These are phyloP conservation scores for Leuciscus idus DNA, from an alignment of 2,113 vertebrate genomes.

Conservation along the genomic window DNA sequence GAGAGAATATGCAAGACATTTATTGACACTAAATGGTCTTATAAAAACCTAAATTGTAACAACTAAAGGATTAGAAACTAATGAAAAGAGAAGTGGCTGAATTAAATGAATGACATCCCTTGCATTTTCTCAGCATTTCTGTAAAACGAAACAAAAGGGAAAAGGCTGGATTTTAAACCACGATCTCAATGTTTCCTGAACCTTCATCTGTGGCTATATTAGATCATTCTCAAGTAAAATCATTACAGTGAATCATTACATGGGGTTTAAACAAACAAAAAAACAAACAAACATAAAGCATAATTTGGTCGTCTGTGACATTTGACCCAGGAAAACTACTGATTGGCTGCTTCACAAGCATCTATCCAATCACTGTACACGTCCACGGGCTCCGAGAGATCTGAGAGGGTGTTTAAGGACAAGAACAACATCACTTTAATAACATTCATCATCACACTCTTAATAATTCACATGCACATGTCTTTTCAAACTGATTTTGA, in stretches of 20 bases:
- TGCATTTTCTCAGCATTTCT: conserved; percentile 7
- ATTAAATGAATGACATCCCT: background rate
- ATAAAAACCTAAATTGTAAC: conserved; percentile 43
- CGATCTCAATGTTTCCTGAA: background rate
- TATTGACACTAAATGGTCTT: conserved; percentile 37
- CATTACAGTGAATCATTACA: background rate
- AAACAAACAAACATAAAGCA: background rate
- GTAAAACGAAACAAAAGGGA: conserved; percentile 15
- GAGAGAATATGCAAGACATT: conserved; percentile 35
- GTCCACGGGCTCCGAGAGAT: conserved; percentile 93
- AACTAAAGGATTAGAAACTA: conserved; percentile 36
- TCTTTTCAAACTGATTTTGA: background rate
- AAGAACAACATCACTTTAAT: background rate
- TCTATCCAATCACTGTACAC: conserved; percentile 95
- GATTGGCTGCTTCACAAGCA: conserved; percentile 93
- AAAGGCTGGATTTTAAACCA: background rate
- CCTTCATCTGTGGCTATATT: background rate
- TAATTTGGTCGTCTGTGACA: conserved; percentile 21
- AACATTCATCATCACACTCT: background rate
- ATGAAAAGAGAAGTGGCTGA: background rate
- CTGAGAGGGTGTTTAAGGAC: conserved; percentile 75
- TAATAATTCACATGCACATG: no score
- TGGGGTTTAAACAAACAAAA: background rate
- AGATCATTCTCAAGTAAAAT: background rate
- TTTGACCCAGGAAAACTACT: conserved; percentile 71